These are phyloP conservation scores for Pelobates cultripes DNA, from an alignment of 2,797 vertebrate genomes.

Conservation along the genomic window DNA sequence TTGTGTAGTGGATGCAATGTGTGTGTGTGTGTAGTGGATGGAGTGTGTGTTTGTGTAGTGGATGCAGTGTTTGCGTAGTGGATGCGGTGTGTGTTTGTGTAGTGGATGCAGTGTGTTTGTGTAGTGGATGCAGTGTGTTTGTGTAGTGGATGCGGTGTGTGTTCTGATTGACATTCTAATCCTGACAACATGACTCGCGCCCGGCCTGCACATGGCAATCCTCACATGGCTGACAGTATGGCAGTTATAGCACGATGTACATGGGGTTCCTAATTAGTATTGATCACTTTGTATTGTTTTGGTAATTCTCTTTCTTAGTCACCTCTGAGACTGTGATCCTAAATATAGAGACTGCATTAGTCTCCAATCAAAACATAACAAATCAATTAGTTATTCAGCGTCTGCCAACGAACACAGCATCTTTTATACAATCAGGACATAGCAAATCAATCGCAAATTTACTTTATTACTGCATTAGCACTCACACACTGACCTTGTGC, in stretches of 20 bases:
- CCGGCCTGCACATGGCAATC: not conserved
- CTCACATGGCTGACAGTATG: not conserved
- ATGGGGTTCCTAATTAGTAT: not conserved
- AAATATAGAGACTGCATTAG: slow-evolving; percentile 30
- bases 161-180: no score
- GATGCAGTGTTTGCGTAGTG: no score
- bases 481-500: slow-evolving; percentile 26
- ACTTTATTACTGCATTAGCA: slow-evolving; percentile 1
- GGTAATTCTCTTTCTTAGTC: not conserved
- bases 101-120: no score
- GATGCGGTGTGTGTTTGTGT: no score
- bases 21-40: no score
- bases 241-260: not conserved
- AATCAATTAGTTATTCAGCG: slow-evolving; percentile 56
- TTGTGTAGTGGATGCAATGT: no score
- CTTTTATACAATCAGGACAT: slow-evolving; percentile 12
- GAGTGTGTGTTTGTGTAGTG: no score
- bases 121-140: no score
- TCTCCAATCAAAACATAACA: slow-evolving; percentile 34
- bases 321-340: not conserved
- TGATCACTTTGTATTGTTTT: not conserved
- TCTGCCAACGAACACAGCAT: slow-evolving; percentile 21
- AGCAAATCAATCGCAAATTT: slow-evolving; percentile 19
- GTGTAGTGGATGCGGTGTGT: no score
- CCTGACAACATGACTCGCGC: not conserved